Evolutionary conservation across 2,888 invertebrate genomes (phyloP).

Genomic region (Microplitis manilae): DNA sequence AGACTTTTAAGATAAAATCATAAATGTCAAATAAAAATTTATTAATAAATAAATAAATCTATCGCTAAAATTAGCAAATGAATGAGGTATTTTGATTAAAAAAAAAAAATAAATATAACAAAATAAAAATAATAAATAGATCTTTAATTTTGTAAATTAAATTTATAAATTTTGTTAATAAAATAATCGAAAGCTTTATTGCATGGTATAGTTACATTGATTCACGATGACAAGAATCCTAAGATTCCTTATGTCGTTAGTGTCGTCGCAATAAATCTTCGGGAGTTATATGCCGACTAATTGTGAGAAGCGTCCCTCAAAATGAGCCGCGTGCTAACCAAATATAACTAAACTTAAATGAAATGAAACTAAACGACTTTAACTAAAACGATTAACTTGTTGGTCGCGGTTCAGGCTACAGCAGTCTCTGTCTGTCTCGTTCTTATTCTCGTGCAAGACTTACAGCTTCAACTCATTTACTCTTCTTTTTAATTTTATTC

Average conservation of each 20-base stretch:
- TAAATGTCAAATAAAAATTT: background rate
- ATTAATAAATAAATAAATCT: background rate
- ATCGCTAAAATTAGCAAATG: too few species aligned
- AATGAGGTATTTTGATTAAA: background rate
- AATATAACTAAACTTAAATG: conserved; percentile 71
- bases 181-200: background rate
- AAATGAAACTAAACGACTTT: conserved; percentile 64
- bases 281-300: conserved; percentile 70
- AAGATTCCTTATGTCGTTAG: conserved; percentile 28
- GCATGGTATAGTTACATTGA: background rate
- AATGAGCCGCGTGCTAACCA: conserved; percentile 56
- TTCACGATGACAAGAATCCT: background rate
- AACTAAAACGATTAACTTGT: conserved; percentile 63
- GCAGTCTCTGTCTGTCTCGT: background rate
- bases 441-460: conserved; percentile 50
- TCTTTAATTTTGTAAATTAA: too few species aligned
- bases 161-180: too few species aligned
- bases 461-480: conserved; percentile 32
- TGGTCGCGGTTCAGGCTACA: background rate
- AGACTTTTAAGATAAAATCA: background rate
- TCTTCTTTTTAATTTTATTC: conserved; percentile 7
- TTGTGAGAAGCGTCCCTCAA: conserved; percentile 62
- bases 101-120: background rate
- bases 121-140: background rate
- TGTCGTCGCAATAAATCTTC: conserved; percentile 64